Evolutionary conservation across 2,113 vertebrate species (phyloP).

Genomic region (Planiliza haematocheilus): DNA sequence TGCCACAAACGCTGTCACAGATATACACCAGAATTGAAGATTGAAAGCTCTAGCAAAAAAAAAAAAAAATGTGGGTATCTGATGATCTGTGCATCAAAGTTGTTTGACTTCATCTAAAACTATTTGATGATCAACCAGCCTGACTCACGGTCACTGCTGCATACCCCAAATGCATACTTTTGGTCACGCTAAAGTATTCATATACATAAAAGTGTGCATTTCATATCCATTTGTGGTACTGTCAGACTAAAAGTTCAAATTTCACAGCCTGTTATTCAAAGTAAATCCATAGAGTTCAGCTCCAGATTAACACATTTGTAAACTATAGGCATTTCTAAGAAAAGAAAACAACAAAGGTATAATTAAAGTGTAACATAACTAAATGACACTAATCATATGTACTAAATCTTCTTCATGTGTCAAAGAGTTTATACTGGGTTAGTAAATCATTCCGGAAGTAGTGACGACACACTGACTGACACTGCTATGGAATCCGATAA

Average conservation of each 20-base stretch:
- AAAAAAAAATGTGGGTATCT: neutral
- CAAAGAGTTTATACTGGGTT: neutral
- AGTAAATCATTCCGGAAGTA: neutral
- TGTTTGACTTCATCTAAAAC: conserved; percentile 20
- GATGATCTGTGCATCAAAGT: neutral
- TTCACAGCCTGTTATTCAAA: conserved; percentile 24
- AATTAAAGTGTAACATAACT: neutral
- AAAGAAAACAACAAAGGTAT: conserved; percentile 8
- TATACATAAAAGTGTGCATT: conserved; percentile 32
- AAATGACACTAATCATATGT: neutral
- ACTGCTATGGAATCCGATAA: neutral
- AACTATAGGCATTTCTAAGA: neutral
- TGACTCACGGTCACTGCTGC: neutral
- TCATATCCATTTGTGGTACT: conserved; percentile 44
- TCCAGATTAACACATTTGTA: conserved; percentile 13
- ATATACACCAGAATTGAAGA: conserved; percentile 11
- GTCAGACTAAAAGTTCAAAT: conserved; percentile 52
- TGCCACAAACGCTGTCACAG: conserved; percentile 40
- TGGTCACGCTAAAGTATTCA: neutral
- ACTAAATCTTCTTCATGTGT: neutral
- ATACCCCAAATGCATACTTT: neutral
- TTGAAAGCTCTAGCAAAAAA: neutral
- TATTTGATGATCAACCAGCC: neutral
- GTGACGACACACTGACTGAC: neutral
- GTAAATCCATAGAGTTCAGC: conserved; percentile 7